These are phyloP conservation scores for Plebejus anna DNA, from an alignment of 2,888 invertebrate genomes.

Conservation along the genomic window DNA sequence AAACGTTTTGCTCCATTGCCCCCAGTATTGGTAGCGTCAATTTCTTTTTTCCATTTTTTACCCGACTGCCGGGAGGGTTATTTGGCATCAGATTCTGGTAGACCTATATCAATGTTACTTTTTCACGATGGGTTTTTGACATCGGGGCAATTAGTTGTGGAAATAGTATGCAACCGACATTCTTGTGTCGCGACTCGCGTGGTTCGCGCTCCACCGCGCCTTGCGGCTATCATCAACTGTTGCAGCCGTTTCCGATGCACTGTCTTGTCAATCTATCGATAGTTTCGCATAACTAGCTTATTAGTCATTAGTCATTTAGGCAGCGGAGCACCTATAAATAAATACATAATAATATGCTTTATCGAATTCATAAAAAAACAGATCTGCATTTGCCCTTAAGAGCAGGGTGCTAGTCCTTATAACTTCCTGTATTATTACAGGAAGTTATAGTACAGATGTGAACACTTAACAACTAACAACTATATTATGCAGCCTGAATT, in stretches of 20 bases:
- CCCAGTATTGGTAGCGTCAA: too few relatives aligned
- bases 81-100: too few relatives aligned
- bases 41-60: too few relatives aligned
- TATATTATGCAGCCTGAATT: neutral
- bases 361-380: too few relatives aligned
- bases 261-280: neutral
- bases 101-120: neutral
- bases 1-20: too few relatives aligned
- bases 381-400: neutral
- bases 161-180: conserved; percentile 40
- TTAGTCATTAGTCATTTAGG: neutral
- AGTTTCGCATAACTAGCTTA: neutral
- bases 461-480: too few relatives aligned
- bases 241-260: conserved; percentile 37
- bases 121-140: neutral
- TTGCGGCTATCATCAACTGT: conserved; percentile 42
- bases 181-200: conserved; percentile 40
- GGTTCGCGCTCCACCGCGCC: conserved; percentile 41
- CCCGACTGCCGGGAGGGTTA: too few relatives aligned
- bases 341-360: too few relatives aligned
- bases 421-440: neutral
- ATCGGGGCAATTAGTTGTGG: conserved; percentile 33
- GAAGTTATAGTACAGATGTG: neutral
- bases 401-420: too few relatives aligned
- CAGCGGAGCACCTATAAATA: too few relatives aligned